A percentile compares a stretch with the other conserved stretches of the same genome.
Conservation (phyloP, 2,797 vertebrate genomes). For the Pogoniulus pusillus region DNA sequence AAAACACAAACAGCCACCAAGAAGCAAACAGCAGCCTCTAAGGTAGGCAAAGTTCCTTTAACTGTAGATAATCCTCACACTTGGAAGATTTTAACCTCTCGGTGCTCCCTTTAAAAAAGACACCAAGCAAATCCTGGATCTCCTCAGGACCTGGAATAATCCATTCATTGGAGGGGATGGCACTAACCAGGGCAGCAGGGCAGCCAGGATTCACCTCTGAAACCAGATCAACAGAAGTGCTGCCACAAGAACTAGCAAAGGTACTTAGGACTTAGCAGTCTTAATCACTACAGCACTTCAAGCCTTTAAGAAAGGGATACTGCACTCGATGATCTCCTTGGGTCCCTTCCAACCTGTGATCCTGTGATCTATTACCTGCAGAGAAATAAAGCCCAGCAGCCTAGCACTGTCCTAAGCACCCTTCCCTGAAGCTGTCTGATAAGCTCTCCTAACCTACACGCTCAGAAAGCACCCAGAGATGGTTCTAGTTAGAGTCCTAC, state of each 20-base stretch:
- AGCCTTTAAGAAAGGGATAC: constrained; percentile 6
- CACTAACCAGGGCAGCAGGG: neutral
- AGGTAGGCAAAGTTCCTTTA: neutral
- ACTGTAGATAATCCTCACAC: neutral
- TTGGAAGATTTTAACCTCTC: neutral
- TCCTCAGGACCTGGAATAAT: neutral
- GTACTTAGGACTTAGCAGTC: constrained; percentile 4
- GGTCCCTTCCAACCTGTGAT: too few species aligned
- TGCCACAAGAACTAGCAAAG: neutral
- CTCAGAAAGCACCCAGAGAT: neutral
- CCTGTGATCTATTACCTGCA: neutral
- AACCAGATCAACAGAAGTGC: neutral
- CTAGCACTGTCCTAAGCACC: neutral
- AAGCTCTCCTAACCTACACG: neutral
- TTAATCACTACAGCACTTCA: neutral
- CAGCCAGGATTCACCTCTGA: neutral
- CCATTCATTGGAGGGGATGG: neutral
- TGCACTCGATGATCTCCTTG: too few species aligned
- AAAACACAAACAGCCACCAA: neutral
- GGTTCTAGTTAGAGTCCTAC: neutral
- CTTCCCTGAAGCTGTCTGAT: neutral
- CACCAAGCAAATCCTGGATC: neutral
- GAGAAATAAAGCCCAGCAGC: neutral
- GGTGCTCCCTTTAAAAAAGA: neutral
- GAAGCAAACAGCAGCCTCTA: neutral